Base-by-base conservation (phyloP, 2,888 invertebrate species). In the Nowickia ferox region DNA sequence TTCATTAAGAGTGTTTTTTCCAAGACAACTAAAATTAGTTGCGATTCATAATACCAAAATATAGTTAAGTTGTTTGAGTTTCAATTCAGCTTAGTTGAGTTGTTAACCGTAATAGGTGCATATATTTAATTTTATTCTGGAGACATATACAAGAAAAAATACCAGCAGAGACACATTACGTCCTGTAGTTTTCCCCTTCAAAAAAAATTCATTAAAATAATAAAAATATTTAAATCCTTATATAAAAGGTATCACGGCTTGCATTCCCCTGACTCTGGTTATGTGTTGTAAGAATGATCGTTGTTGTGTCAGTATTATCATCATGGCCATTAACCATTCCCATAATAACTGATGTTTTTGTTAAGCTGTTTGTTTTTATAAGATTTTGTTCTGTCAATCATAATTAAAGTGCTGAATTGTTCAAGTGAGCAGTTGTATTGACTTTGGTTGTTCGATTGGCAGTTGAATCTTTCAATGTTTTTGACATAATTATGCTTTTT, bases 371-470 rank as follows among this genome's bases (percentile, higher is more conserved):
- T 48, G n/a, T n/a, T 19, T 42, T 66, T 13, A 53, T 53, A 46
- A 44, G 15, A 11, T 40, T n/a, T n/a, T n/a, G 11, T 61, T 75
- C 57, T 75, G 55, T 79, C 75, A 79, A 63, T 75, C 75, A 69
- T 65, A 69, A 69, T 80, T 80, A 53, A 65, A 71, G 38, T 84
- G 55, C 63, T 63, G 75, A 65, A 57, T 71, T 51, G 38, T 53
- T 68, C 46, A 63, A 79, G 48, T 38, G 8, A 15, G 13, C 11
- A 65, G 53, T 68, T 66, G 19, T 68, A 40, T 78, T 68, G 68
- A 71, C n/a, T 61, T 72, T 38, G 15, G 42, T 53, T 72, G 57
- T 38, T 13, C 40, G 17, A 0, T 76, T 69, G 22, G 9, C 13
- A 65, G 44, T 48, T 59, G 59, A 42, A 22, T 40, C 11, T 42